A percentile compares a stretch with the other conserved stretches of the same genome.
These are phyloP conservation scores for Therioaphis trifolii DNA, from an alignment of 2,888 invertebrate species.

Conservation along the genomic window DNA sequence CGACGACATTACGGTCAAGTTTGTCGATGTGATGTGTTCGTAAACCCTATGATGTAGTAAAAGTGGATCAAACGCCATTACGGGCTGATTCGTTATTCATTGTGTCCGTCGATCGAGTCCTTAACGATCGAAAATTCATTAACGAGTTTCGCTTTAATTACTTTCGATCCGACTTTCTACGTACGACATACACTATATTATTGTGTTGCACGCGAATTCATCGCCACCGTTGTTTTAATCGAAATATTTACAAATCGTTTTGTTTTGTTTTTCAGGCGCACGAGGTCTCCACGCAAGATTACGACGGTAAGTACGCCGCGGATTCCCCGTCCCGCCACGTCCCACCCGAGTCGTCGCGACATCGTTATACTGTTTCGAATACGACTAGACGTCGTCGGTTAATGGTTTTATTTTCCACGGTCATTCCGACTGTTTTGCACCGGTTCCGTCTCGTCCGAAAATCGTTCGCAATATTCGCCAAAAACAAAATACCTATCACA, in stretches of 20 bases:
- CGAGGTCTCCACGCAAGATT: slow-evolving; percentile 63
- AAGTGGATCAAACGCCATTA: slow-evolving; percentile 48
- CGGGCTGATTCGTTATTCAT: slow-evolving; percentile 3
- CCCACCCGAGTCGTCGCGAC: too few relatives aligned
- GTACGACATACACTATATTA: background rate
- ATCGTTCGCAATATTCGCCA: too few relatives aligned
- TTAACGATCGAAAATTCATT: background rate
- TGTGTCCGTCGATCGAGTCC: background rate
- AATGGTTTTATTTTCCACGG: too few relatives aligned
- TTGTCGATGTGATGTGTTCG: slow-evolving; percentile 20
- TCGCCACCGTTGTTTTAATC: background rate
- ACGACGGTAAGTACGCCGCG: slow-evolving; percentile 64
- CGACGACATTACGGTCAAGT: slow-evolving; percentile 49
- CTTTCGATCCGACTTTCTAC: background rate
- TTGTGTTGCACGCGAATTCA: background rate
- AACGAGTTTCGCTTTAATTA: slow-evolving; percentile 3
- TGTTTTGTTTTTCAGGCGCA: slow-evolving; percentile 63
- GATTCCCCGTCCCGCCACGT: too few relatives aligned
- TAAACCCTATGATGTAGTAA: background rate
- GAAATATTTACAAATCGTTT: slow-evolving; percentile 4
- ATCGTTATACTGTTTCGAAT: too few relatives aligned
- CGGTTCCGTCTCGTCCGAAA: too few relatives aligned
- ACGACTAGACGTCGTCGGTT: too few relatives aligned
- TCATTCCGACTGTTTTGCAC: too few relatives aligned
- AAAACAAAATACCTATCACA: too few relatives aligned